phyloP scores from a whole-genome alignment of 2,797 vertebrate species.

The Garrulus glandarius region DNA sequence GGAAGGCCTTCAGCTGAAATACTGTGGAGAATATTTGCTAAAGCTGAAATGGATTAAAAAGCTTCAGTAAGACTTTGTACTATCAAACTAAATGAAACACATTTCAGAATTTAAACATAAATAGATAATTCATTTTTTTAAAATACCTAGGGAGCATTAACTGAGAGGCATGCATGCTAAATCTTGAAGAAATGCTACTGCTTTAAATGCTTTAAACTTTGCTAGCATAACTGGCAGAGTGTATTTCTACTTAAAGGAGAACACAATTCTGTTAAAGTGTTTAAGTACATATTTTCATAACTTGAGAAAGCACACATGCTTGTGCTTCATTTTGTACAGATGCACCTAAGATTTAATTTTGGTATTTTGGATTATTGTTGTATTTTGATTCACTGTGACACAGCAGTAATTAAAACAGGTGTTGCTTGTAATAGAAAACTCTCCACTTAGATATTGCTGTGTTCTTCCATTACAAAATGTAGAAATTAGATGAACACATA shows the following conservation, averaged over 20 bases:
- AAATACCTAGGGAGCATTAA: neutral
- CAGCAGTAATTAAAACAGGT: neutral
- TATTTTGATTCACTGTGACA: neutral
- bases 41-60: neutral
- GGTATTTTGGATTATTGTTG: neutral
- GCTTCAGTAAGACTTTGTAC: neutral
- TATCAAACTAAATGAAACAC: neutral
- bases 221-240: neutral
- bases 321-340: neutral
- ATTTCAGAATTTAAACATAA: neutral
- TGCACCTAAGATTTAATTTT: neutral
- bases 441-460: neutral
- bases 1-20: conserved; percentile 17
- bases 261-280: neutral
- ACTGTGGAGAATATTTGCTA: conserved; percentile 6
- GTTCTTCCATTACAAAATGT: neutral
- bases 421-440: neutral
- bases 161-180: neutral
- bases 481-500: neutral
- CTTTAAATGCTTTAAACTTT: neutral
- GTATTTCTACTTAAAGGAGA: neutral
- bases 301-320: neutral
- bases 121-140: neutral
- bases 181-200: neutral
- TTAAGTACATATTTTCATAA: neutral